These are phyloP conservation scores for Potamarius usumacintae DNA, from an alignment of 2,113 vertebrate genomes.

Conservation along the genomic window DNA sequence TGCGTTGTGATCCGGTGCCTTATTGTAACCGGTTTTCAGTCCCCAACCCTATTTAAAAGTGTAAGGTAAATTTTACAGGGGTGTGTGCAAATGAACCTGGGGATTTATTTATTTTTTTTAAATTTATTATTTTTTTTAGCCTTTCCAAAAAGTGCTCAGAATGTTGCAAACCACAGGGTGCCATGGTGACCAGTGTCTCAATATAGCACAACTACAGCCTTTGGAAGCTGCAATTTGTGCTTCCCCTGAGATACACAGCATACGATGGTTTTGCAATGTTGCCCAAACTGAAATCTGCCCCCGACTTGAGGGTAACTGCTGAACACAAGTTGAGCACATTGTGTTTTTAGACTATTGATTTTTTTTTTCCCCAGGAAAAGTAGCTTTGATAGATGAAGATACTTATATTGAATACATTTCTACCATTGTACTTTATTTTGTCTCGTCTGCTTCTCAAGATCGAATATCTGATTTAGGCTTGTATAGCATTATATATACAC, in stretches of 20 bases:
- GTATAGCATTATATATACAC: not conserved
- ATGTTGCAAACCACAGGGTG: constrained; percentile 30
- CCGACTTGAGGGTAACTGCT: not conserved
- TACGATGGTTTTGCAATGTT: constrained; percentile 20
- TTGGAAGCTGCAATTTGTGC: constrained; percentile 45
- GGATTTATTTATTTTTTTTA: not conserved
- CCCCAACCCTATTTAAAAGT: not conserved
- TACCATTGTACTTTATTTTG: not conserved
- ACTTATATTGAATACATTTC: not conserved
- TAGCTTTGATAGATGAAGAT: not conserved
- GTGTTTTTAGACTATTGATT: not conserved
- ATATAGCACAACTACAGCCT: constrained; percentile 44
- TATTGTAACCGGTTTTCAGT: too few species aligned
- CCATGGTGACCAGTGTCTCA: constrained; percentile 25
- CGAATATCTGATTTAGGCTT: not conserved
- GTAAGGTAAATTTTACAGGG: not conserved
- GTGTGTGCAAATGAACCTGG: not conserved
- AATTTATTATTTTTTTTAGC: constrained; percentile 24
- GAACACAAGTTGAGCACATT: not conserved
- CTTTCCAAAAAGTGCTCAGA: constrained; percentile 21
- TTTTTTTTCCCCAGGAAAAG: not conserved
- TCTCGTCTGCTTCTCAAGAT: not conserved
- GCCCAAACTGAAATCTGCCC: constrained; percentile 12
- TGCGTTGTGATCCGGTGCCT: too few species aligned
- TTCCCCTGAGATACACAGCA: constrained; percentile 8